Evolutionary conservation across 2,888 invertebrate species (phyloP), one percentile per base, ranked within the genome.

Genomic region (Drosophila falleni): DNA sequence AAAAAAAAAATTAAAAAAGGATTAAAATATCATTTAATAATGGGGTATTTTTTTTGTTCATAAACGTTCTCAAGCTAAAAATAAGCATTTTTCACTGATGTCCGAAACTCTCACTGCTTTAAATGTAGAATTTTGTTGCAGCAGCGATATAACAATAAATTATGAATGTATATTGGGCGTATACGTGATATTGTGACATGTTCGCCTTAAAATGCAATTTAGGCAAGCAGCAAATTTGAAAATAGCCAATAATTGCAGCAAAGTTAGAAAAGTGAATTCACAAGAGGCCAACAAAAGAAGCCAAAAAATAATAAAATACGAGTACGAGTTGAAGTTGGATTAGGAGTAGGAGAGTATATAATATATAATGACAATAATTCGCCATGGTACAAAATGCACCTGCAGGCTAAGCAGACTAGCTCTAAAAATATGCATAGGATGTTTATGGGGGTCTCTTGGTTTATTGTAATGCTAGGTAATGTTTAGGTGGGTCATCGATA

Each of bases 341-440:
- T 67, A 2, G 9, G 11, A 19, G 66, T 72, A 74, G 59, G 54
- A 29, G 31, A 31, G 47, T 35, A 23, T 23, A 49, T 71, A 58
- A 44, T 64, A 71, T 80, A 75, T 87, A 90, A 89, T 89, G 85
- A 90, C 77, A 88, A 88, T 90, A 90, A 88, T 88, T 88, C 86
- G 80, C 66, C 69, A 78, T 72, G 81, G 66, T 69, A 82, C 74
- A 77, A 89, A 89, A 81, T 89, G 74, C 87, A 88, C 90, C 87
- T 88, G 90, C 87, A 84, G 89, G 89, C 87, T 70, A 78, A 73
- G 51, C 31, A 70, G 67, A 49, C 51, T 59, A 41, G 58, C 46
- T 49, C 11, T n/a, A 41, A 58, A 75, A 78, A 75, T 79, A 68
- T 60, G 55, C 74, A 74, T 77, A 64, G 76, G 70, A 76, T 68